Percentiles rank a stretch among this genome's conserved stretches.
These are phyloP conservation scores for Pristionchus maxplancki DNA, from an alignment of 2,888 invertebrate species.

Conservation along the genomic window DNA sequence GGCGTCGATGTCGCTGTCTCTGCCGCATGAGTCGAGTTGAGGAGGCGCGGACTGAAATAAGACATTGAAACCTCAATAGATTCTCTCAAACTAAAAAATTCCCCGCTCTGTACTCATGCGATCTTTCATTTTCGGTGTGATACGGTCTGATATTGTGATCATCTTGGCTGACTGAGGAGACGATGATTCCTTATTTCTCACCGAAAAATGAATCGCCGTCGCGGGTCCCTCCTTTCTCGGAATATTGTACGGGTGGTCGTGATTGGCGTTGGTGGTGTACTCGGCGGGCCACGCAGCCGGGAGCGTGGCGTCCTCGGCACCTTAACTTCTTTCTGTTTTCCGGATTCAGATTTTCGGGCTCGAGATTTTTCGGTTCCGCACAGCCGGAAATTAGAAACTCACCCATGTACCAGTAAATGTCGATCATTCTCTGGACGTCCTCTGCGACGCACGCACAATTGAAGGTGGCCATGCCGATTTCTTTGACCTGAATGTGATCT, in stretches of 20 bases:
- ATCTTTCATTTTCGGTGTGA: no score
- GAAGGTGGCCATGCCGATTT: conserved; percentile 88
- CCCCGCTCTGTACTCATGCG: no score
- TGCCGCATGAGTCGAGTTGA: conserved; percentile 71
- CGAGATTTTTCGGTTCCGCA: background rate
- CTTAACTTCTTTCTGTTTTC: background rate
- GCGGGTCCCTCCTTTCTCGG: background rate
- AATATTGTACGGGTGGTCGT: background rate
- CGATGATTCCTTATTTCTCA: no score
- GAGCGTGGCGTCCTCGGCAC: conserved; percentile 2
- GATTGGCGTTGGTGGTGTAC: conserved; percentile 48
- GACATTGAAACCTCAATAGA: background rate
- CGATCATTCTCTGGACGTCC: conserved; percentile 92
- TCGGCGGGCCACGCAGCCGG: background rate
- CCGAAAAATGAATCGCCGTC: conserved; percentile 35
- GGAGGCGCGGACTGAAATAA: conserved; percentile 67
- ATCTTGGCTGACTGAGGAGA: no score
- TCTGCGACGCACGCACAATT: conserved; percentile 90
- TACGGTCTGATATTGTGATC: no score
- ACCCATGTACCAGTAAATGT: conserved; percentile 79
- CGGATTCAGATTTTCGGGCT: background rate
- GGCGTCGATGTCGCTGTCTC: conserved; percentile 73
- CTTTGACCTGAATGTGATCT: conserved; percentile 79
- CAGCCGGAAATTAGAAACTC: background rate
- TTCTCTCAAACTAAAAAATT: no score